Base-by-base conservation (phyloP, 1,140 invertebrate genomes). In the Calycopis cecrops region DNA sequence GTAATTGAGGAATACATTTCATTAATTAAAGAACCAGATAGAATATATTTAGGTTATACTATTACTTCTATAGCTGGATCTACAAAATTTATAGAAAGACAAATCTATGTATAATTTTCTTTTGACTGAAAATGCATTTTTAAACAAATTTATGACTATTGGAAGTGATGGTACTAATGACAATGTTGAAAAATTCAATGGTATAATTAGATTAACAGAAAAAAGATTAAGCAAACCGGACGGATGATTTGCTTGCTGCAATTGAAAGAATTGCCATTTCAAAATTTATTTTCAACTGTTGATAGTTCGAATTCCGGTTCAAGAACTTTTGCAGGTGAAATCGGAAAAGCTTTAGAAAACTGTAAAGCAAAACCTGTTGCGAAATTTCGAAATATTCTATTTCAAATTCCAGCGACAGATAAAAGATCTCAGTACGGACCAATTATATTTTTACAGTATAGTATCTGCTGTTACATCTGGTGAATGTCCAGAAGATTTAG, bases 401-500 rank as follows among this genome's bases (percentile, higher is more conserved):
- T 12, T 9, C 14, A 12, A 9, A 12, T 50, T 16, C 48, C 34
- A 6, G 12, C 17, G 10, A 14, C 16, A 16, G 35, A 9, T 10
- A 35, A 16, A 48, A 33, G 55, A 40, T 17, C n/a, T 9, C 28
- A 33, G 47, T 48, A 17, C 47, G 34, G 33, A 50, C 33, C 48
- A 50, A 50, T 35, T 11, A 11, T 50, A 35, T 14, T 14, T 50
- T 28, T 50, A 35, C 14, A 14, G 10, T 3, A 50, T 50, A 9
- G 14, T 14, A 50, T 50, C 48, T 1, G 60, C 60, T n/a, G 35
- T 57, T 0, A 40, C 10, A 18, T 66, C 35, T 58, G 79, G 71
- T 42, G 9, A 44, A 3, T 67, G 57, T 56, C 34, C 68, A 8
- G 40, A 51, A 38, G 65, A 77, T 51, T 67, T 82, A 28, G 48